Evolutionary conservation across 2,113 vertebrate species (phyloP), one percentile per base, ranked within the genome.

Genomic region (Micronycteris hirsuta): DNA sequence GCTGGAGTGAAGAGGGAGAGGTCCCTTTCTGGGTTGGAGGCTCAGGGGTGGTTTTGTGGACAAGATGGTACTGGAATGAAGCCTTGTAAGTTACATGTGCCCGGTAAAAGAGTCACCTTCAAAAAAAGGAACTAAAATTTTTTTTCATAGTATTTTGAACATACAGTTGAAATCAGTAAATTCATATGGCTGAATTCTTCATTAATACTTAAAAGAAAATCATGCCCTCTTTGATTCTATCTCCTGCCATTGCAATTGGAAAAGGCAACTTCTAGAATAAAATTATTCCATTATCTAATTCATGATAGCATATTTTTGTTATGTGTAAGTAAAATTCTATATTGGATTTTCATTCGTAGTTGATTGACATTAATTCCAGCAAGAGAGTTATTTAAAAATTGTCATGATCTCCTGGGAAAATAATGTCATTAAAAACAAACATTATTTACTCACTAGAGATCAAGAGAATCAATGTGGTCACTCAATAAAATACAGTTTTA

Each of bases 361-460:
- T 86, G 56, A 81, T 67, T 95, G 61, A 95, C 56, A 77, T 95
- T 91, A 90, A 33, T 96, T 95, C 0, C 24, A 84, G 6, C 56
- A 86, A 31, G 9, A 81, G 17, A 90, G 41, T 19, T 92, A 11
- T 74, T 95, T 93, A 81, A 73, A 61, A 89, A 86, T 96, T 81
- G 96, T 97, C 83, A 80, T 93, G 36, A 80, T 95, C 71, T 96
- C 38, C 41, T 93, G 11, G 7, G 26, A 91, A 93, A 91, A 94
- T 95, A 97, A 94, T 95, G 10, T 92, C 68, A 97, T 96, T 94
- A 45, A 96, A 98, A 96, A 93, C 41, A 65, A 9, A 4, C 38
- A 67, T 96, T 84, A 83, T 91, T 96, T 98, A 95, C 43, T 95
- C 16, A 92, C 22, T 20, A 94, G 54, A 91, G 93, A 97, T 97